Evolutionary conservation across 1,140 invertebrate genomes (phyloP).

Genomic region (Eriosoma lanigerum): DNA sequence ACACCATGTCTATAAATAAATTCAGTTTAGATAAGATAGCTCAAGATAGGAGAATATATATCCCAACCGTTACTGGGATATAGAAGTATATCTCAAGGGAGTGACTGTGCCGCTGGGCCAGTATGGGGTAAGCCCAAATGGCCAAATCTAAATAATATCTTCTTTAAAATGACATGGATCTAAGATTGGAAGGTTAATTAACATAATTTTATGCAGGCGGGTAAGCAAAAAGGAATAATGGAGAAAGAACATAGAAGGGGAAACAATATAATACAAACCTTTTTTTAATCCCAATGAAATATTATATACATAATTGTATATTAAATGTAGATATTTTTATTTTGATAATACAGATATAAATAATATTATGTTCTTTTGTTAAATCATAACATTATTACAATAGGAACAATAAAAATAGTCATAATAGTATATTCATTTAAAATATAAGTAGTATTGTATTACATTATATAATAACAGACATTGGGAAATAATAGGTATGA

Average conservation of each 20-base stretch:
- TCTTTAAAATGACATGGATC: slow-evolving; percentile 15
- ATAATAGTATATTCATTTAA: not conserved
- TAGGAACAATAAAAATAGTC: not conserved
- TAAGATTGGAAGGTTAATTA: slow-evolving; percentile 33
- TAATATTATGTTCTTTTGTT: slow-evolving; percentile 5
- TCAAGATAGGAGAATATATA: not conserved
- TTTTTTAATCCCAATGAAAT: not conserved
- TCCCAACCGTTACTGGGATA: slow-evolving; percentile 38
- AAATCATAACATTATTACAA: not conserved
- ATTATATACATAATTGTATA: not conserved
- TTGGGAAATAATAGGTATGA: not conserved
- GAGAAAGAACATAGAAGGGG: not conserved
- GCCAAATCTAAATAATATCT: slow-evolving; percentile 27
- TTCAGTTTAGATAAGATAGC: slow-evolving; percentile 29
- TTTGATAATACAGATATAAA: slow-evolving; percentile 2
- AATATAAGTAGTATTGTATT: not conserved
- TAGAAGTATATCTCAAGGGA: slow-evolving; percentile 17
- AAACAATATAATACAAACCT: not conserved
- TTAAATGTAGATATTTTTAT: slow-evolving; percentile 5
- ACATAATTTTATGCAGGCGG: slow-evolving; percentile 14
- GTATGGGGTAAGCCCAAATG: not conserved
- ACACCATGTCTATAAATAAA: slow-evolving; percentile 36
- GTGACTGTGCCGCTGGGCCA: not conserved
- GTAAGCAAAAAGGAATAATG: not conserved
- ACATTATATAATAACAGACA: not conserved